These are phyloP conservation scores for Sylvilagus floridanus DNA, from an alignment of 2,797 vertebrate genomes.

Conservation along the genomic window DNA sequence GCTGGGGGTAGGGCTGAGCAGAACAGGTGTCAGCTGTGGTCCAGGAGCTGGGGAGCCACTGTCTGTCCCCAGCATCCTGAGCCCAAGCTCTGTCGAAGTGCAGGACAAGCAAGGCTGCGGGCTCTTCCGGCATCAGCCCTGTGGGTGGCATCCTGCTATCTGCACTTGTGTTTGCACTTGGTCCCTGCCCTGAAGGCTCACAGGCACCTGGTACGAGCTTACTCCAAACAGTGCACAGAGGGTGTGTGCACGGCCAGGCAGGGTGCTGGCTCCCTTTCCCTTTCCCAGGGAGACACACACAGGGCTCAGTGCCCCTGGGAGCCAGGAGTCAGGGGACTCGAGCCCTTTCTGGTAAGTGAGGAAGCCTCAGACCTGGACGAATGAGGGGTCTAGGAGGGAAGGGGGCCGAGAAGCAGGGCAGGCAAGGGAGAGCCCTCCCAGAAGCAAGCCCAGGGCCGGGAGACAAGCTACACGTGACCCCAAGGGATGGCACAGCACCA, in stretches of 20 bases:
- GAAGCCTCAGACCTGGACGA: not conserved
- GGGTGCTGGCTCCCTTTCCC: not conserved
- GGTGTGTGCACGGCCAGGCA: not conserved
- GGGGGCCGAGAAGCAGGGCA: not conserved
- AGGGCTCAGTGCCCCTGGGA: not conserved
- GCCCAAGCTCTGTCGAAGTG: fast-evolving
- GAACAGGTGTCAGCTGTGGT: not conserved
- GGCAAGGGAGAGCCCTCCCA: not conserved
- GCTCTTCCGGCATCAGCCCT: not conserved
- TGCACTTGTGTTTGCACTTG: constrained; percentile 33
- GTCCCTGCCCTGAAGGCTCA: constrained; percentile 75
- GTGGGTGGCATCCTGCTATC: constrained; percentile 23
- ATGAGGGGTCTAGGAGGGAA: not conserved
- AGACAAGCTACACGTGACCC: not conserved
- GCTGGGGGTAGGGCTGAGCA: fast-evolving
- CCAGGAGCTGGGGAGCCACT: not conserved
- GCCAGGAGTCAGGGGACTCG: not conserved
- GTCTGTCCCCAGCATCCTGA: fast-evolving
- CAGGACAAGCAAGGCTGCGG: not conserved
- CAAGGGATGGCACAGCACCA: not conserved
- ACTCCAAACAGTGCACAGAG: constrained; percentile 28
- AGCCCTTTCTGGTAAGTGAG: not conserved
- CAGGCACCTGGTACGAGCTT: constrained; percentile 57
- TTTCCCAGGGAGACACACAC: not conserved
- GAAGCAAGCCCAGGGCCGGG: not conserved